phyloP scores from a whole-genome alignment of 2,113 vertebrate genomes.

The Rhineura floridana region DNA sequence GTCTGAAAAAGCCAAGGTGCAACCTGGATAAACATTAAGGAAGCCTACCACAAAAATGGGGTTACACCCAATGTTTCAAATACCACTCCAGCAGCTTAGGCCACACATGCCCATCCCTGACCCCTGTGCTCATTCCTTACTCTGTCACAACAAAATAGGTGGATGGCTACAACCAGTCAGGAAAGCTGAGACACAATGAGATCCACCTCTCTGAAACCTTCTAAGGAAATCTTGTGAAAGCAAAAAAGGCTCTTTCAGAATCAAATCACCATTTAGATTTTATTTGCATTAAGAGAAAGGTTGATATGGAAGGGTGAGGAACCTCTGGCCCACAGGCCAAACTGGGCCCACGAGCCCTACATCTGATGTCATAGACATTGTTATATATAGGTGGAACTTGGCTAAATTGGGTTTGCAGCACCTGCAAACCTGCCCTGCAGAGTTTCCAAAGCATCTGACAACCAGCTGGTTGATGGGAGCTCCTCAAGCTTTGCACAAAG shows the following conservation, averaged over 20 bases:
- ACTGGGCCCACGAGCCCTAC: too few species aligned
- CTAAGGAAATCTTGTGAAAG: background rate
- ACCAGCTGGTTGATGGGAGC: too few species aligned
- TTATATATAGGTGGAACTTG: too few species aligned
- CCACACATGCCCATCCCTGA: background rate
- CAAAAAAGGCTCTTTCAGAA: background rate
- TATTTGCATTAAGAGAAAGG: background rate
- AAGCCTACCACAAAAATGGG: background rate
- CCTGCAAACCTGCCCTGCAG: too few species aligned
- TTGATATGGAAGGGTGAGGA: background rate
- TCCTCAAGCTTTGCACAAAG: too few species aligned
- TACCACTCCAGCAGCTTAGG: background rate
- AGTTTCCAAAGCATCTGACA: too few species aligned
- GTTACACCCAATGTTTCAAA: background rate
- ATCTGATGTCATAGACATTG: too few species aligned
- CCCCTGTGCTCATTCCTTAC: background rate
- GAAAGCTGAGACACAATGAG: too few species aligned
- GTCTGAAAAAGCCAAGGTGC: background rate
- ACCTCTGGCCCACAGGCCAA: too few species aligned
- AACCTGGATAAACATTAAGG: background rate
- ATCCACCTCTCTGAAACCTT: background rate
- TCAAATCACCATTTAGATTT: background rate
- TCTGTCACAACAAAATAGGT: background rate
- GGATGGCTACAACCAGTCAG: background rate
- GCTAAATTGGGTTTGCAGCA: too few species aligned